Base-by-base conservation (phyloP, 1,140 invertebrate genomes). In the Platyscapa corneri region DNA sequence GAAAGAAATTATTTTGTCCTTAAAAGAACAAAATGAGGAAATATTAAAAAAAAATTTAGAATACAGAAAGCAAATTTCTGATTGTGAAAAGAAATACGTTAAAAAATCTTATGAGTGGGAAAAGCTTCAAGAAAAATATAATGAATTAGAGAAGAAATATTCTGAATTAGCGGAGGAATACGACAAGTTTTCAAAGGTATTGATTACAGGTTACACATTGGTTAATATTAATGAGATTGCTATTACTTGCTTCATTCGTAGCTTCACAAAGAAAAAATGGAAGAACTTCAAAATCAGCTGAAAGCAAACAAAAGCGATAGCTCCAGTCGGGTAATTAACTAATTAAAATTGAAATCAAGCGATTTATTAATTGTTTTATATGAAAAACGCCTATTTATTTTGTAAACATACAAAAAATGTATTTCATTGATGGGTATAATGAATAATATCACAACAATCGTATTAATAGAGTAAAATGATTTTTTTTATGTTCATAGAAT, bases 201-300 rank as follows among this genome's bases (percentile, higher is more conserved):
- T 46, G 18, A 23, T 80, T 32, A 70, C 8, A 32, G 18, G 6
- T 72, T 70, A 37, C 37, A 20, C 10, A 39, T 70, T 70, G 37
- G 16, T 5, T 70, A 18, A 37, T 5, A 70, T 37, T 37, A 37
- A 70, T 70, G 37, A 37, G 32, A 7, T 74, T 1, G 8, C 32
- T n/a, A 42, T 74, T 1, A 74, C 3, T 42, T 42, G n/a, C 27
- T 37, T 74, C 42, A 77, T 14, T 64, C 67, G 0, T 60, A 87
- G 88, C 64, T 86, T 76, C 60, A 87, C 3, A 46, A 84, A 37
- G 87, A 87, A 75, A 83, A 86, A 67, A 87, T 82, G 83, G 16
- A 86, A 42, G 87, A 87, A 49, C 72, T 89, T 23, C 83, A 37
- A 89, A 82, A 78, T 56, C 46, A 12, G 87, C 85, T 53, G 5